Conservation (phyloP, 2,113 vertebrate species). For the Bos taurus region ARS-UCD2.0 NC_037329.1:134029001-134029500, state of each 20-base stretch:
- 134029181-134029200: neutral
- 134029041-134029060: neutral
- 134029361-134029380: neutral
- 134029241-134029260: neutral
- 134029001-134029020: conserved; percentile 18
- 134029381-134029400: neutral
- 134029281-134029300: neutral
- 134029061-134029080: neutral
- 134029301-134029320: neutral
- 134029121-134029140: conserved; percentile 45
- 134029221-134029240: neutral
- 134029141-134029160: neutral
- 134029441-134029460: neutral
- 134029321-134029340: neutral
- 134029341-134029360: neutral
- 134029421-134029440: neutral
- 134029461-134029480: neutral
- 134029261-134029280: neutral
- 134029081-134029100: neutral
- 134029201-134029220: neutral
- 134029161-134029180: neutral
- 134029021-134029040: conserved; percentile 3
- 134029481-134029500: neutral
- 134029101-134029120: neutral
- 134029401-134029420: neutral